Conservation (phyloP, 2,113 vertebrate genomes). For the Brachirus orientalis region DNA sequence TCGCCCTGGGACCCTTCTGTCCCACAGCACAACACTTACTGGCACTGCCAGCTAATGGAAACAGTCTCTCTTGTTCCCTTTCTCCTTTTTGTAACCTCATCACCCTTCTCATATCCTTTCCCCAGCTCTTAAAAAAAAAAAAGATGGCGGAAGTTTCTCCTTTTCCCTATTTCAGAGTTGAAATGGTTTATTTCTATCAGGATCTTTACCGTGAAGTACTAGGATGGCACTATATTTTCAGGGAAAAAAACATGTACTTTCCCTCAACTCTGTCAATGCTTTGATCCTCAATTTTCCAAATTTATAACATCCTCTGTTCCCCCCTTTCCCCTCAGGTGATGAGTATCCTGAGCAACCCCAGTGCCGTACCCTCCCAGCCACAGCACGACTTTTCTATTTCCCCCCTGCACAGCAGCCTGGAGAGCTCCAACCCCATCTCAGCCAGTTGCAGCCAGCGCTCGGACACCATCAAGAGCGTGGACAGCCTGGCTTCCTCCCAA, state of each 20-base stretch:
- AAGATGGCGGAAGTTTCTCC: conserved; percentile 53
- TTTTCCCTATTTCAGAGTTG: conserved; percentile 65
- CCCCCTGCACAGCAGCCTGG: conserved; percentile 93
- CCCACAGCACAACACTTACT: conserved; percentile 74
- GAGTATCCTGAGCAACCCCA: conserved; percentile 97
- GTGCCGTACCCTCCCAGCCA: conserved; percentile 89
- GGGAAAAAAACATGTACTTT: conserved; percentile 58
- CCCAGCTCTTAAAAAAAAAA: conserved; percentile 57
- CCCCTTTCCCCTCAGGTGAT: conserved; percentile 86
- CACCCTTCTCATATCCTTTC: conserved; percentile 52
- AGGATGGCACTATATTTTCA: conserved; percentile 59
- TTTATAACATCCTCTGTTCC: conserved; percentile 58
- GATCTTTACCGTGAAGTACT: conserved; percentile 65
- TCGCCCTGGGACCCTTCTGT: conserved; percentile 77
- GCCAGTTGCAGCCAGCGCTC: conserved; percentile 98
- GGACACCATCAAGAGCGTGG: conserved; percentile 95
- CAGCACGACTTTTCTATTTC: conserved; percentile 99
- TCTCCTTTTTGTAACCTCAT: conserved; percentile 68
- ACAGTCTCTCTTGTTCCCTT: conserved; percentile 74
- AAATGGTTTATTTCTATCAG: conserved; percentile 63
- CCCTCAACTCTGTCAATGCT: conserved; percentile 61
- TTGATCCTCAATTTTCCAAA: conserved; percentile 70
- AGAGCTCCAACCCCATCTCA: conserved; percentile 93
- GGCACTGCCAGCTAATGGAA: conserved; percentile 74
- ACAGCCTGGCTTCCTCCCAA: conserved; percentile 96